Evolutionary conservation across 2,888 invertebrate species (phyloP), one percentile per base, ranked within the genome.

Genomic region (Drosophila monieri): DNA sequence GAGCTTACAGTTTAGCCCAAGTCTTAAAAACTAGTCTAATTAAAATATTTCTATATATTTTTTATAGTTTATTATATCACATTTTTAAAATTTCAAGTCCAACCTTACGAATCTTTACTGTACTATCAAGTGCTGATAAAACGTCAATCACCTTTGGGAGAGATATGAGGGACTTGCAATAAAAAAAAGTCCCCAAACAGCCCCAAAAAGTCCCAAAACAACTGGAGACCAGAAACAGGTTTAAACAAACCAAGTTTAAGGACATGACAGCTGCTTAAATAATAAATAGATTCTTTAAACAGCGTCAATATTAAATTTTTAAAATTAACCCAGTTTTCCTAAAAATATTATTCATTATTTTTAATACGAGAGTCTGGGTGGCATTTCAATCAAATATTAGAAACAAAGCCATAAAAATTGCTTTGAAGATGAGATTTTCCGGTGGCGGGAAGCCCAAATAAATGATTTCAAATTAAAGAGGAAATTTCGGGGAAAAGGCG

Each of bases 341-440:
- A 47, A 23, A 41, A n/a, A 59, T 47, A 10, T 30, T 39, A 47
- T 9, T 39, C 27, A 60, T 60, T 43, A 53, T 18, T 27, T n/a
- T 41, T 12, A 27, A 15, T 9, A 14, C 8, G 8, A 39, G 21
- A 48, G 46, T 51, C 47, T 47, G 15, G n/a, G 9, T 9, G 15
- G 21, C 18, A 27, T 10, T 52, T 64, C 44, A 65, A 53, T 53
- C 62, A 46, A 37, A n/a, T 39, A 30, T 64, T 51, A 64, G 64
- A 30, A 37, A 32, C 47, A 65, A 65, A 64, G 46, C 66, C 62
- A 53, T 53, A 64, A 52, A 65, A 53, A 53, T 53, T 23, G 44
- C 43, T 43, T 48, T 44, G 35, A 49, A 62, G 51, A 62, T 51
- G 51, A 39, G 44, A 46, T 46, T 61, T 60, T 39, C 30, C 14